These are phyloP conservation scores for Trileptium ribeirensis DNA, from an alignment of 2,888 invertebrate genomes.

Conservation along the genomic window DNA sequence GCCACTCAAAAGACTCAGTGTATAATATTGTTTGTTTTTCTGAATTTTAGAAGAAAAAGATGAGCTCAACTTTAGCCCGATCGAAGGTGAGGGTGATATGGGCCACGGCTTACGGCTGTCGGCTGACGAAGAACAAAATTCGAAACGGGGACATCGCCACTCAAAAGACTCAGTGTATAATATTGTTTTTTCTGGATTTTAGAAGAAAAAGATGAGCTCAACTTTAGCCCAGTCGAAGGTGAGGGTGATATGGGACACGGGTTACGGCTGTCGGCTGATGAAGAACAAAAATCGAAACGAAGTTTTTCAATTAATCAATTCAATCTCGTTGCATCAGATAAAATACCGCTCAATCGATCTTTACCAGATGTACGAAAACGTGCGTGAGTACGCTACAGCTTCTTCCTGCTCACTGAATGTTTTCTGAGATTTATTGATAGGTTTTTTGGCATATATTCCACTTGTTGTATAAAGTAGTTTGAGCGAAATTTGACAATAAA, in stretches of 20 bases:
- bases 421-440: too few relatives aligned
- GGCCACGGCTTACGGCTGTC: constrained; percentile 85
- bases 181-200: too few relatives aligned
- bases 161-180: too few relatives aligned
- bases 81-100: constrained; percentile 67
- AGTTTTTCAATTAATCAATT: constrained; percentile 97
- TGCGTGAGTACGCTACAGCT: too few relatives aligned
- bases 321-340: constrained; percentile 91
- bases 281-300: constrained; percentile 80
- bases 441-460: too few relatives aligned
- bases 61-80: constrained; percentile 46
- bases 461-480: too few relatives aligned
- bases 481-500: too few relatives aligned
- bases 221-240: constrained; percentile 42
- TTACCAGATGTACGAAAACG: constrained; percentile 42
- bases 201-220: constrained; percentile 46
- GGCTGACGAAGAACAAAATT: constrained; percentile 71
- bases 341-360: constrained; percentile 55
- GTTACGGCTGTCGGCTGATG: constrained; percentile 78
- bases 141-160: too few relatives aligned
- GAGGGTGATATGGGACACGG: constrained; percentile 83
- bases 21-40: too few relatives aligned
- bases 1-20: too few relatives aligned
- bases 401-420: too few relatives aligned
- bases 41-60: constrained; percentile 42